Evolutionary conservation across 2,797 vertebrate species (phyloP).

Genomic region (Periophthalmus magnuspinnatus): DNA sequence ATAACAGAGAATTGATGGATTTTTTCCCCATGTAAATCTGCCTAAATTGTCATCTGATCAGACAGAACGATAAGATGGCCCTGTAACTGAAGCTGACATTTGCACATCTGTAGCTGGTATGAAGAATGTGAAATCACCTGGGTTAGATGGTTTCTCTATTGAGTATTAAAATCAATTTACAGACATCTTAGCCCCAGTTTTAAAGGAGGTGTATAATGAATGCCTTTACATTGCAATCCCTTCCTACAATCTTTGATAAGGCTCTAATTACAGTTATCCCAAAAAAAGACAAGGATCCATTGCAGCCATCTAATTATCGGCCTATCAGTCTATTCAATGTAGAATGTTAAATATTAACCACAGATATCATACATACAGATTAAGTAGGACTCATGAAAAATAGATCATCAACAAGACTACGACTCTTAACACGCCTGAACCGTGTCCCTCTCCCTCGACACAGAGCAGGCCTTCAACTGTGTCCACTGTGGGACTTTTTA

Average conservation of each 20-base stretch:
- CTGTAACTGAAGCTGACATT: background rate
- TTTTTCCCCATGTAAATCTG: background rate
- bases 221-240: background rate
- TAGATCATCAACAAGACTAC: slow-evolving; percentile 5
- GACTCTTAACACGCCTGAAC: background rate
- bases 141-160: background rate
- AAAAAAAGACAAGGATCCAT: background rate
- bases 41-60: background rate
- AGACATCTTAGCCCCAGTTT: background rate
- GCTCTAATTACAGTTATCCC: background rate
- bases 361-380: background rate
- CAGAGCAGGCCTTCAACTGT: background rate
- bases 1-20: background rate
- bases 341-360: background rate
- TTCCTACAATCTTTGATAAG: background rate
- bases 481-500: background rate
- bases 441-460: background rate
- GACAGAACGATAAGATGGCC: background rate
- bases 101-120: background rate
- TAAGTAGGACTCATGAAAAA: background rate
- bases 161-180: background rate
- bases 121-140: background rate
- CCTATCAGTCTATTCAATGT: background rate
- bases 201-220: background rate
- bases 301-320: background rate